Conservation (phyloP, 1,140 invertebrate genomes). For the Dinothrombium tinctorium region DNA sequence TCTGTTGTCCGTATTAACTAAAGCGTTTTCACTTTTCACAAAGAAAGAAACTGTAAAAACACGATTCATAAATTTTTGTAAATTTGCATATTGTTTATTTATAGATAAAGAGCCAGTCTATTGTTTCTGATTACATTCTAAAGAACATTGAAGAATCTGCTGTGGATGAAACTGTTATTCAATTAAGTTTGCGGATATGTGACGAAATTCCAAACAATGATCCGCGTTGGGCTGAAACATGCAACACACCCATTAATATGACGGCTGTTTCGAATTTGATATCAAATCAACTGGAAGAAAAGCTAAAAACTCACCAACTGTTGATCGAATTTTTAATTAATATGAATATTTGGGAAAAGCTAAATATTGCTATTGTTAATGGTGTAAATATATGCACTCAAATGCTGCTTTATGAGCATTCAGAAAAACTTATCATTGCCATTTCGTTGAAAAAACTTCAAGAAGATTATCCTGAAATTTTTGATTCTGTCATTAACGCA, state of each 20-base stretch:
- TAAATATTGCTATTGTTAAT: conserved; percentile 28
- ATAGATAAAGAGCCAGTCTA: background rate
- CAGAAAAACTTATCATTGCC: conserved; percentile 47
- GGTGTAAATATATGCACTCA: conserved; percentile 35
- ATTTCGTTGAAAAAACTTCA: conserved; percentile 34
- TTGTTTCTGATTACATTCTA: background rate
- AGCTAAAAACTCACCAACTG: conserved; percentile 44
- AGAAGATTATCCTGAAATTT: conserved; percentile 16
- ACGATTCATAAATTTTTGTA: background rate
- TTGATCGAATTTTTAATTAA: conserved; percentile 44
- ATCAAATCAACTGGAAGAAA: conserved; percentile 54
- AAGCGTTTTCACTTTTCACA: background rate
- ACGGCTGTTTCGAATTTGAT: conserved; percentile 38
- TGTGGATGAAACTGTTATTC: conserved; percentile 39
- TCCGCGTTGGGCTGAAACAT: conserved; percentile 43
- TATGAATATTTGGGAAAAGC: conserved; percentile 41
- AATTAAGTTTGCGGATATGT: conserved; percentile 47
- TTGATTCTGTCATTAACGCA: conserved; percentile 32
- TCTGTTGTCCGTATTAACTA: background rate
- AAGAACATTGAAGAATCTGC: background rate
- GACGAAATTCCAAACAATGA: conserved; percentile 69
- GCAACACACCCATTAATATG: background rate
- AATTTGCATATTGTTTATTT: background rate
- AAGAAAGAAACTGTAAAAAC: background rate
- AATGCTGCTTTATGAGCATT: conserved; percentile 39